These are phyloP conservation scores for Hesperophylax magnus DNA, from an alignment of 1,140 invertebrate species.

Conservation along the genomic window DNA sequence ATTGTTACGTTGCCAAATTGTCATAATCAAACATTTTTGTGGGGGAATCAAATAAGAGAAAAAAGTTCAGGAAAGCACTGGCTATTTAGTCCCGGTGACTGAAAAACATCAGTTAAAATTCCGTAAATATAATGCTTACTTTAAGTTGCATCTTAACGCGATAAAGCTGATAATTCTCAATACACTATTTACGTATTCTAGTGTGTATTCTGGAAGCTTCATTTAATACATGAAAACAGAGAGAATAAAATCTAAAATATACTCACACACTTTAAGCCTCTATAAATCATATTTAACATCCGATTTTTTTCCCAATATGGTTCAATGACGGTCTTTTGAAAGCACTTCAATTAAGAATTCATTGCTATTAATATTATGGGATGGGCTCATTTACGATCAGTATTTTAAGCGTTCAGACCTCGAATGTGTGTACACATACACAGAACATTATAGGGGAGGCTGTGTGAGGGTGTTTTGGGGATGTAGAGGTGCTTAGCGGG, in stretches of 20 bases:
- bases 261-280: too few relatives aligned
- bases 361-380: constrained; percentile 55
- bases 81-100: too few relatives aligned
- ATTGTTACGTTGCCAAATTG: too few relatives aligned
- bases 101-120: too few relatives aligned
- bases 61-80: too few relatives aligned
- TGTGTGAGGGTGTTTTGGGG: not conserved
- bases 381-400: constrained; percentile 50
- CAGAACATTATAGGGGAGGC: not conserved
- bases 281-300: constrained; percentile 19
- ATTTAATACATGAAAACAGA: not conserved
- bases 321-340: constrained; percentile 40
- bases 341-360: constrained; percentile 54
- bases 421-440: not conserved
- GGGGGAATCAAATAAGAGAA: too few relatives aligned
- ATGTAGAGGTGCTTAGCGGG: not conserved
- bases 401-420: constrained; percentile 52
- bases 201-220: not conserved
- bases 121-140: too few relatives aligned
- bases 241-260: not conserved
- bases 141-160: too few relatives aligned
- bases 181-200: too few relatives aligned
- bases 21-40: too few relatives aligned
- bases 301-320: constrained; percentile 14
- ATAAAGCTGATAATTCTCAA: too few relatives aligned